Conservation (phyloP, 1,140 invertebrate genomes). For the Lasioglossum baleicum region DNA sequence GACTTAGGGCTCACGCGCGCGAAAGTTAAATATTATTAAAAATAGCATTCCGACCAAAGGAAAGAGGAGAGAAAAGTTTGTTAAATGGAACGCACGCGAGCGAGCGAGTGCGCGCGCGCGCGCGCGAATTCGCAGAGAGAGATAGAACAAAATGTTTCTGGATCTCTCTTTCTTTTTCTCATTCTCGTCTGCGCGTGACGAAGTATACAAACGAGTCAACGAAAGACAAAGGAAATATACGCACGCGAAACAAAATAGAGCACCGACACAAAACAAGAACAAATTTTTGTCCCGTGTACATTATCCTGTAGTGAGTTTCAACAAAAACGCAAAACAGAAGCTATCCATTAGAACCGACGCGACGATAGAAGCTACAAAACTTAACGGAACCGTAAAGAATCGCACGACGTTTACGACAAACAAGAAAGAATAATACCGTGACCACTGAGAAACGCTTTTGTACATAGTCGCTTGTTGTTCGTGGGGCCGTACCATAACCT, state of each 20-base stretch:
- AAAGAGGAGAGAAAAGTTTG: constrained; percentile 15
- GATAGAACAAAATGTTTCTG: constrained; percentile 15
- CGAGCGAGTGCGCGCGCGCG: background rate
- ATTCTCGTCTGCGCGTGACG: background rate
- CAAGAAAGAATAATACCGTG: background rate
- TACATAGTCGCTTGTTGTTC: constrained; percentile 68
- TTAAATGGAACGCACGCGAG: background rate
- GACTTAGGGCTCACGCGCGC: constrained; percentile 17
- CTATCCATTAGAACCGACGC: background rate
- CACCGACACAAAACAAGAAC: constrained; percentile 30
- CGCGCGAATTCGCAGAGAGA: background rate
- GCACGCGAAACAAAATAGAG: constrained; percentile 26
- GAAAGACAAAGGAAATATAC: background rate
- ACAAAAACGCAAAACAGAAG: background rate
- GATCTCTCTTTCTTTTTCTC: constrained; percentile 38
- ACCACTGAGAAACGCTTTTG: constrained; percentile 38
- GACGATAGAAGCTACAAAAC: background rate
- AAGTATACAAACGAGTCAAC: background rate
- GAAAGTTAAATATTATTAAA: constrained; percentile 37
- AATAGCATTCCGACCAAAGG: constrained; percentile 64
- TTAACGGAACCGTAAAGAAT: background rate
- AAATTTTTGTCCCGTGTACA: constrained; percentile 29
- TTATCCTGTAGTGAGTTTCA: background rate
- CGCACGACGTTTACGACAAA: background rate
- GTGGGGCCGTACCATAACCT: constrained; percentile 51